Conservation (phyloP, 2,888 invertebrate genomes). For the Carpatolechia fugitivella region DNA sequence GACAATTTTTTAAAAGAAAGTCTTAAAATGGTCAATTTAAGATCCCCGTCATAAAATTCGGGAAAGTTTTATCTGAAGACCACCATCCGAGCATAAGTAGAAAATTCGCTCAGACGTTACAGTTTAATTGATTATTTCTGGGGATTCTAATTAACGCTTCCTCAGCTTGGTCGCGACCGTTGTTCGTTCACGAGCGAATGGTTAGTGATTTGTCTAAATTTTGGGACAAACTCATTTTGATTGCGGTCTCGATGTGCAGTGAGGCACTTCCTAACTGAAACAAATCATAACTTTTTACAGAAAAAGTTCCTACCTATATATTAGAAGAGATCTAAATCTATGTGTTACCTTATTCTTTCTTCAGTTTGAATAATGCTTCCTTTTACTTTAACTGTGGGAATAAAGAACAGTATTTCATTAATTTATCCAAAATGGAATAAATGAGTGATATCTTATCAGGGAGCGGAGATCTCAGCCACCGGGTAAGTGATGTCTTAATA, state of each 20-base stretch:
- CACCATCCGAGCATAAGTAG: constrained; percentile 48
- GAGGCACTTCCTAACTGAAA: background rate
- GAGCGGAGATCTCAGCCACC: constrained; percentile 66
- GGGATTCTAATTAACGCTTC: constrained; percentile 52
- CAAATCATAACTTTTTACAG: background rate
- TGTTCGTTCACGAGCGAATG: constrained; percentile 45
- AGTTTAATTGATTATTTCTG: constrained; percentile 66
- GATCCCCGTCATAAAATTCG: constrained; percentile 44
- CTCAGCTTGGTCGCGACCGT: constrained; percentile 30
- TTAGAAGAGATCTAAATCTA: background rate
- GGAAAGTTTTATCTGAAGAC: constrained; percentile 46
- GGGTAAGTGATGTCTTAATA: constrained; percentile 78
- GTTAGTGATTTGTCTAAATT: constrained; percentile 42
- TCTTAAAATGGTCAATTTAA: constrained; percentile 54
- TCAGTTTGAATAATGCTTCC: background rate
- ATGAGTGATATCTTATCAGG: constrained; percentile 64
- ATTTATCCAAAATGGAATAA: constrained; percentile 55
- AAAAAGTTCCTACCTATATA: too few species aligned
- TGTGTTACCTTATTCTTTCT: background rate
- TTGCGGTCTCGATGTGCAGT: constrained; percentile 8
- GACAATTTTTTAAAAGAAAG: constrained; percentile 33
- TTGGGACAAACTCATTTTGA: constrained; percentile 31
- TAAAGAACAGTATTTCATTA: constrained; percentile 35
- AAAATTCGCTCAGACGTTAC: constrained; percentile 74
- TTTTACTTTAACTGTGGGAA: background rate